phyloP scores from a whole-genome alignment of 2,797 vertebrate genomes.

The Mormyrus hasselquistii region DNA sequence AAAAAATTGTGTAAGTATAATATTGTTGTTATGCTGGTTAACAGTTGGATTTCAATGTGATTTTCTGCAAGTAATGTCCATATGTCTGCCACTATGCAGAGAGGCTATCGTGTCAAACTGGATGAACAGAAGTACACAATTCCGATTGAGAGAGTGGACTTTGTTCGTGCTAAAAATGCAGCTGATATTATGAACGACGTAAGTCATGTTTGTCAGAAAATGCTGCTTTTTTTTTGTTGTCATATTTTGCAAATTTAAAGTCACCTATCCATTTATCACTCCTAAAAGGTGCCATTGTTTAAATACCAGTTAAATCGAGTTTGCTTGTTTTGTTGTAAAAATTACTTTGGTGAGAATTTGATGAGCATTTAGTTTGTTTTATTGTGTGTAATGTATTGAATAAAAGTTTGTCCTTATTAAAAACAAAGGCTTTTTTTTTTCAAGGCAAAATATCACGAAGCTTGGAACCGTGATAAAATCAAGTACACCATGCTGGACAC shows the following conservation, averaged over 20 bases:
- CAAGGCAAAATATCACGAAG: constrained; percentile 73
- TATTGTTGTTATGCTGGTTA: background rate
- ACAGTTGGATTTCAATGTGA: background rate
- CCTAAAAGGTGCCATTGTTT: background rate
- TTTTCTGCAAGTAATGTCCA: background rate
- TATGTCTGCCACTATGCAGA: constrained; percentile 55
- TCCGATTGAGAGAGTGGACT: constrained; percentile 82
- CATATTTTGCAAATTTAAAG: background rate
- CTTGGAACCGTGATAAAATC: constrained; percentile 82
- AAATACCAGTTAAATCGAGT: background rate
- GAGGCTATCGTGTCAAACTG: constrained; percentile 83
- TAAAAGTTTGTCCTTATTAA: background rate
- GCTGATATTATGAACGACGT: constrained; percentile 81
- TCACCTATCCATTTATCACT: background rate
- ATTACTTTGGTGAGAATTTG: background rate
- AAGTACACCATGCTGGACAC: constrained; percentile 79
- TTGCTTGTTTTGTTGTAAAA: background rate
- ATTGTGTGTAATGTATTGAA: background rate
- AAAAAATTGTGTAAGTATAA: background rate
- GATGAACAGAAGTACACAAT: constrained; percentile 75
- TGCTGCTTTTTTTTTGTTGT: background rate
- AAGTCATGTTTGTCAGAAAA: constrained; percentile 37
- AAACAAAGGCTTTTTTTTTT: background rate
- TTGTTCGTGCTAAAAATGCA: constrained; percentile 79
- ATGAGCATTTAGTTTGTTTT: background rate